Conservation (phyloP, 2,797 vertebrate genomes). For the Nannoperca obscura region DNA sequence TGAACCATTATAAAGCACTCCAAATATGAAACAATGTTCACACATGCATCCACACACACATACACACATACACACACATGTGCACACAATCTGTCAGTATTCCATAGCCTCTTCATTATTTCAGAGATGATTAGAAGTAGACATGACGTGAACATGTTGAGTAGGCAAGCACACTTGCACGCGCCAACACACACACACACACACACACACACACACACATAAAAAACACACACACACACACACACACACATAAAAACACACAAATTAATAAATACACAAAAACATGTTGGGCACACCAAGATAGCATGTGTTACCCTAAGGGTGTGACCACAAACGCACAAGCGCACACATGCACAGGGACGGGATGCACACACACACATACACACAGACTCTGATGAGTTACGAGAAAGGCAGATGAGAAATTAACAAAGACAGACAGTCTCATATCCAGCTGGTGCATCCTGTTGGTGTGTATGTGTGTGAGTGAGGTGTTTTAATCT, state of each 20-base stretch:
- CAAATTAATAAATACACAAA: slow-evolving; percentile 55
- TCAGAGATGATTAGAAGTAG: slow-evolving; percentile 70
- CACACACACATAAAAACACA: neutral
- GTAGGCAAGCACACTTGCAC: slow-evolving; percentile 26
- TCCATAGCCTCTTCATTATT: slow-evolving; percentile 68
- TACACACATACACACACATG: neutral
- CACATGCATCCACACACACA: neutral
- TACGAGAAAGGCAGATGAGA: slow-evolving; percentile 62
- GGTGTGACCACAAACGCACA: slow-evolving; percentile 56
- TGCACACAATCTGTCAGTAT: slow-evolving; percentile 52
- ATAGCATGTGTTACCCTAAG: slow-evolving; percentile 74
- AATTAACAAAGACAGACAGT: slow-evolving; percentile 72
- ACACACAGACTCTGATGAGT: slow-evolving; percentile 33
- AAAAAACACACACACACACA: slow-evolving; percentile 3
- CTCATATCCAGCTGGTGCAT: slow-evolving; percentile 72
- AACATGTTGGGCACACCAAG: slow-evolving; percentile 61
- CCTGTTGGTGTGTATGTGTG: slow-evolving; percentile 10
- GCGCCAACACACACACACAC: neutral
- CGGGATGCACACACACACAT: slow-evolving; percentile 13
- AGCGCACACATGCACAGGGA: neutral
- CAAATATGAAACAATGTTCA: slow-evolving; percentile 13
- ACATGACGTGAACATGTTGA: slow-evolving; percentile 70
- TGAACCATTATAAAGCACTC: neutral
- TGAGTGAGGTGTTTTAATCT: slow-evolving; percentile 21
- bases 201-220: neutral